Evolutionary conservation across 2,888 invertebrate species (phyloP).

Genomic region (Saturnia pavonia): DNA sequence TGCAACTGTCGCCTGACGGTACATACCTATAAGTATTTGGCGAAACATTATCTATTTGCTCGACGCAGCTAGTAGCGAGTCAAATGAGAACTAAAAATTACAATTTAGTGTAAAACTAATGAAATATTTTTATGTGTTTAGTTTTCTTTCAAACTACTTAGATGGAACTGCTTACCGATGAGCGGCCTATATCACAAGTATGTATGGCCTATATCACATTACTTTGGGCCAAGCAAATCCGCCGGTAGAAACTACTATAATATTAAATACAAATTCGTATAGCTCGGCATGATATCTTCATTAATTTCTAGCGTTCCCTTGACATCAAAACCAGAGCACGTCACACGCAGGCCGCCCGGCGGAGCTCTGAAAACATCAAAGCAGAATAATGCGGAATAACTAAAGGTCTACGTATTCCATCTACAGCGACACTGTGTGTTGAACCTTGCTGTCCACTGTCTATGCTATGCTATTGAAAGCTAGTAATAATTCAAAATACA

Average conservation of each 20-base stretch:
- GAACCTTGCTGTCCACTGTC: not conserved
- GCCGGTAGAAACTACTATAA: not conserved
- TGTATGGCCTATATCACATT: too few relatives aligned
- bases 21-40: too few relatives aligned
- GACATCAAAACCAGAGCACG: constrained; percentile 10
- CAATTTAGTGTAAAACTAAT: too few relatives aligned
- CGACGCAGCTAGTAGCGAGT: too few relatives aligned
- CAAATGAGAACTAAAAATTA: too few relatives aligned
- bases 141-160: too few relatives aligned
- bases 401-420: constrained; percentile 1
- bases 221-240: not conserved
- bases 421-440: not conserved
- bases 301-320: constrained; percentile 7
- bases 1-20: too few relatives aligned
- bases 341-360: not conserved
- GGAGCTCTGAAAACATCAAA: constrained; percentile 8
- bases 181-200: too few relatives aligned
- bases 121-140: too few relatives aligned
- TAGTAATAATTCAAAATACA: not conserved
- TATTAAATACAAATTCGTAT: not conserved
- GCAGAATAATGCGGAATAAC: constrained; percentile 10
- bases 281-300: constrained; percentile 2
- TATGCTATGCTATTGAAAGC: not conserved
- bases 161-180: too few relatives aligned
- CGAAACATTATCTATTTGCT: too few relatives aligned